A percentile compares a stretch with the other conserved stretches of the same genome.
Evolutionary conservation across 1,140 invertebrate species (phyloP).

Genomic region (Drosophila obscura): DNA sequence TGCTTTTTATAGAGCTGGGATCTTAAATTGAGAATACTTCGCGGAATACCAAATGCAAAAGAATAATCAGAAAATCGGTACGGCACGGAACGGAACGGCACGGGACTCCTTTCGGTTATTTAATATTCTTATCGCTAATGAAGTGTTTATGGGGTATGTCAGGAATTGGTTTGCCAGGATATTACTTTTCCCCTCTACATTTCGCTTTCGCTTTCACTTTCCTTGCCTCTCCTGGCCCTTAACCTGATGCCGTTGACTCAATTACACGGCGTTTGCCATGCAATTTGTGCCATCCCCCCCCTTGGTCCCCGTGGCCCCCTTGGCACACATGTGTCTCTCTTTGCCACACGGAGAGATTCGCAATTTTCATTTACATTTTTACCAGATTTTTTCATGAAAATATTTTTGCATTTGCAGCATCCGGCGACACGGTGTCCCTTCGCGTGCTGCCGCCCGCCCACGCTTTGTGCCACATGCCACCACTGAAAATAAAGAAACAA

Average conservation of each 20-base stretch:
- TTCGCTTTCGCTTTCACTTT: conserved; percentile 4
- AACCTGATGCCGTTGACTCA: conserved; percentile 66
- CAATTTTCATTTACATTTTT: conserved; percentile 74
- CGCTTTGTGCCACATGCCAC: conserved; percentile 5
- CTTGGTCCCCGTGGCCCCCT: too few species aligned
- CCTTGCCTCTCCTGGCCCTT: conserved; percentile 5
- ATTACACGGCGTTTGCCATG: conserved; percentile 72
- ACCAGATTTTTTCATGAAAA: conserved; percentile 64
- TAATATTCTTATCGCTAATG: conserved; percentile 34
- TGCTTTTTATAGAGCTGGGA: too few species aligned
- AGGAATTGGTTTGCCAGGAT: conserved; percentile 25
- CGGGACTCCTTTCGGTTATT: too few species aligned
- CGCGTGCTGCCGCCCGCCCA: conserved; percentile 6
- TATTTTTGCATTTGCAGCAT: conserved; percentile 82
- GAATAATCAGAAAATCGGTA: too few species aligned
- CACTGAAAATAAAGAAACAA: not conserved
- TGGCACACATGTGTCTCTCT: not conserved
- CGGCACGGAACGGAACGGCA: too few species aligned
- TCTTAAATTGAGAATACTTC: too few species aligned
- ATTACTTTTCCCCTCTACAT: conserved; percentile 16
- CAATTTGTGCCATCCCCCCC: conserved; percentile 34
- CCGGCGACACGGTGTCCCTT: conserved; percentile 57
- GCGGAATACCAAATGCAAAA: too few species aligned
- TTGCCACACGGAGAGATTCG: conserved; percentile 24
- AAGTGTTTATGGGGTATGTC: conserved; percentile 34